Conservation (phyloP, 2,888 invertebrate species). For the Unio delphinus region DNA sequence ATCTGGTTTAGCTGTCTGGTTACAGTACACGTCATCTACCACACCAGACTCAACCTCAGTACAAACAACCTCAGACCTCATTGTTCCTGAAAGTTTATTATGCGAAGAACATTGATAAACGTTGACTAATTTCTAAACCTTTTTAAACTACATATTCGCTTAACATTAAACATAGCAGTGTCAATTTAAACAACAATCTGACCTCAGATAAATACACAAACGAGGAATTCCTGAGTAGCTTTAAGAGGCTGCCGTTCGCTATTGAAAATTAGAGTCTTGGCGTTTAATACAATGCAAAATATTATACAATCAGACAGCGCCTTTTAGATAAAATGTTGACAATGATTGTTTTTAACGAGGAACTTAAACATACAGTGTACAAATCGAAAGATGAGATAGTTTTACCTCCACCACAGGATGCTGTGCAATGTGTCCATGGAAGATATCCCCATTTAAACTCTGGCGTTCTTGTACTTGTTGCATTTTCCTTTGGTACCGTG, state of each 20-base stretch:
- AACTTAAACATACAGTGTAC: neutral
- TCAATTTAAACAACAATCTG: too few species aligned
- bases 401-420: slow-evolving; percentile 84
- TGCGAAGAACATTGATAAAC: neutral
- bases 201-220: too few species aligned
- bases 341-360: neutral
- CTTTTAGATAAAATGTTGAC: neutral
- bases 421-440: slow-evolving; percentile 86
- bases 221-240: too few species aligned
- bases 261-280: neutral
- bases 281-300: neutral
- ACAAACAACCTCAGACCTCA: slow-evolving; percentile 73
- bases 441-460: slow-evolving; percentile 83
- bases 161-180: too few species aligned
- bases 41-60: slow-evolving; percentile 76
- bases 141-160: too few species aligned
- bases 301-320: neutral
- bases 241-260: too few species aligned
- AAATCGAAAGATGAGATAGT: neutral
- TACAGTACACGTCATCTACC: slow-evolving; percentile 75
- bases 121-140: too few species aligned
- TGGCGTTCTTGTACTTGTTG: slow-evolving; percentile 73
- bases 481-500: slow-evolving; percentile 80
- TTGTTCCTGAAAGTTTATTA: slow-evolving; percentile 54
- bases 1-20: slow-evolving; percentile 63